A percentile compares a stretch with the other conserved stretches of the same genome.
Conservation (phyloP, 2,113 vertebrate species). For the Oncorhynchus tshawytscha region DNA sequence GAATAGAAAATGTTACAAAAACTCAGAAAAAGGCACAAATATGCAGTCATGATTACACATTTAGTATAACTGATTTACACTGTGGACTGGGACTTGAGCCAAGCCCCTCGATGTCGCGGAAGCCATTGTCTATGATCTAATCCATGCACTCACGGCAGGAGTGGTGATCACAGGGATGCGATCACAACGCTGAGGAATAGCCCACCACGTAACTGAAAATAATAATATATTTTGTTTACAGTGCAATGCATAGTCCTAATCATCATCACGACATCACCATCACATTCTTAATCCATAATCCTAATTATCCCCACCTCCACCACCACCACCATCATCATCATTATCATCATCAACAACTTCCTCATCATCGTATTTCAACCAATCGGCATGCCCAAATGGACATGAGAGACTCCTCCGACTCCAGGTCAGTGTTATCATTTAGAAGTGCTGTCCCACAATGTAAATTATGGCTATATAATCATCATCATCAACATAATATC, state of each 20-base stretch:
- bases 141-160: conserved; percentile 2
- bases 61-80: not conserved
- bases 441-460: too few relatives aligned
- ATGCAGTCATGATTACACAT: not conserved
- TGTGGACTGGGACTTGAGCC: not conserved
- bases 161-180: conserved; percentile 1
- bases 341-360: not conserved
- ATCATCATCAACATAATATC: too few relatives aligned
- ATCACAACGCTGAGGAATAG: conserved; percentile 4
- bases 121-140: conserved; percentile 2
- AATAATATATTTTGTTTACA: not conserved
- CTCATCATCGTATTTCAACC: not conserved
- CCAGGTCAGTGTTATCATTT: too few relatives aligned
- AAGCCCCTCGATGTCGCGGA: conserved; percentile 6
- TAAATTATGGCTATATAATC: too few relatives aligned
- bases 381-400: too few relatives aligned
- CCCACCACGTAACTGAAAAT: not conserved
- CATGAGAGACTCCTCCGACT: too few relatives aligned
- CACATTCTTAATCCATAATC: too few relatives aligned
- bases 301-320: not conserved
- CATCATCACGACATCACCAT: too few relatives aligned
- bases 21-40: not conserved
- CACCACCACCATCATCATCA: not conserved
- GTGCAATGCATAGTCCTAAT: not conserved
- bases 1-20: not conserved